Conservation (phyloP, 2,113 vertebrate species). For the Syngnathus floridae region DNA sequence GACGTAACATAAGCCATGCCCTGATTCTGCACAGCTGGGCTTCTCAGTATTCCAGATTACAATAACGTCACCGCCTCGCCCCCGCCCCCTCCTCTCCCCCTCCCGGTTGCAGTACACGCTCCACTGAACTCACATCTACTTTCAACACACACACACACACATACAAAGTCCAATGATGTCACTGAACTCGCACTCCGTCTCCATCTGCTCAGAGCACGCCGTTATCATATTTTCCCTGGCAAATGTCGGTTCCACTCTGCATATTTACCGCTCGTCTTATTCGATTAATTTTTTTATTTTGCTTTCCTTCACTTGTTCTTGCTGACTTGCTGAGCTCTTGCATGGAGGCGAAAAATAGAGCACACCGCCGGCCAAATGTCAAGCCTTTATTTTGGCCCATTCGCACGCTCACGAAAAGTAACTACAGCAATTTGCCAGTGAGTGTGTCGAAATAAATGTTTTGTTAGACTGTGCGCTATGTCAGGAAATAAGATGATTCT, state of each 20-base stretch:
- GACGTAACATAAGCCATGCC: slow-evolving; percentile 68
- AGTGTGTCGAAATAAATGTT: slow-evolving; percentile 47
- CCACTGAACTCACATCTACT: slow-evolving; percentile 52
- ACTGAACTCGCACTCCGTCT: slow-evolving; percentile 35
- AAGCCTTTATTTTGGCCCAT: slow-evolving; percentile 36
- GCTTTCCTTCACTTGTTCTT: slow-evolving; percentile 14
- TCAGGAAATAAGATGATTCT: slow-evolving; percentile 44
- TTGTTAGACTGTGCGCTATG: slow-evolving; percentile 21
- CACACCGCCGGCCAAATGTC: slow-evolving; percentile 53
- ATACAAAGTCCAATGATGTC: slow-evolving; percentile 61
- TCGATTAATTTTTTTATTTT: slow-evolving; percentile 25
- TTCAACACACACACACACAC: slow-evolving; percentile 48
- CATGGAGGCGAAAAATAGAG: slow-evolving; percentile 18
- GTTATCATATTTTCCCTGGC: slow-evolving; percentile 39
- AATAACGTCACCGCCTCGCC: slow-evolving; percentile 61
- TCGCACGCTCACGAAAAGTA: slow-evolving; percentile 22
- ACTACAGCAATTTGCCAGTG: slow-evolving; percentile 2
- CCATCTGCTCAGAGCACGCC: slow-evolving; percentile 40
- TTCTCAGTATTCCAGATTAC: slow-evolving; percentile 73
- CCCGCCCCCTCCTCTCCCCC: slow-evolving; percentile 33
- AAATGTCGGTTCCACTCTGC: slow-evolving; percentile 40
- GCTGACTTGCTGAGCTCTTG: slow-evolving; percentile 25
- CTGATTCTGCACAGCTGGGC: slow-evolving; percentile 70
- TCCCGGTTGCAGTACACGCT: slow-evolving; percentile 35
- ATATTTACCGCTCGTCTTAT: slow-evolving; percentile 38